Percentiles rank a stretch among this genome's conserved stretches.
These are phyloP conservation scores for Volucella inanis DNA, from an alignment of 2,888 invertebrate genomes.

Conservation along the genomic window DNA sequence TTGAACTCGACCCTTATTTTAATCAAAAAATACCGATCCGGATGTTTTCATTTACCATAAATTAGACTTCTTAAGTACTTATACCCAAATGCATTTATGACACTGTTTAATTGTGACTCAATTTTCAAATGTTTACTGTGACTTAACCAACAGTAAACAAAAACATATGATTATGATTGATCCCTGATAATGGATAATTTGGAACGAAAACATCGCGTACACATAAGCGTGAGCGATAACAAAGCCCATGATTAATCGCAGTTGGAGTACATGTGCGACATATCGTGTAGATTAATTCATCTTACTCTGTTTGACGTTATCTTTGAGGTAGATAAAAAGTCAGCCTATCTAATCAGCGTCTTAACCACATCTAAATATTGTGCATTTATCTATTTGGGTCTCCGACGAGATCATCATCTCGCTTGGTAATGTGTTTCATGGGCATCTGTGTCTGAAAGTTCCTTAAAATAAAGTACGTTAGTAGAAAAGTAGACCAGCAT, in stretches of 20 bases:
- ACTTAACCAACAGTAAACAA: constrained; percentile 39
- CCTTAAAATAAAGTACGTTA: constrained; percentile 7
- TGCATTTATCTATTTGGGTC: constrained; percentile 46
- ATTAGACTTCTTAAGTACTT: too few relatives aligned
- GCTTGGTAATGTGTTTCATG: constrained; percentile 3
- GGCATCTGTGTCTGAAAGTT: neutral
- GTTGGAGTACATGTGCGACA: neutral
- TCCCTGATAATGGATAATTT: neutral
- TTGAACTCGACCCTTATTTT: too few relatives aligned
- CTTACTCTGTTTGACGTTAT: constrained; percentile 17
- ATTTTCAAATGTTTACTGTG: constrained; percentile 8
- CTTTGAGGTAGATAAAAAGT: neutral
- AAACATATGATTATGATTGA: constrained; percentile 41
- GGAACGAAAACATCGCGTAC: neutral
- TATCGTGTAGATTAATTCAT: constrained; percentile 15
- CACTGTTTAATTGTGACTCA: constrained; percentile 8
- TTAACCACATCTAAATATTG: constrained; percentile 24
- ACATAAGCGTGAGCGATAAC: neutral
- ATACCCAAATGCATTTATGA: neutral
- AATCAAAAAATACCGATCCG: too few relatives aligned
- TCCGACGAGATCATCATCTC: constrained; percentile 17
- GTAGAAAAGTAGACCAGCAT: constrained; percentile 18
- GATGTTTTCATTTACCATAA: too few relatives aligned
- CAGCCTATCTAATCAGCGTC: constrained; percentile 26
- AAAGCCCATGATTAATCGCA: neutral